Evolutionary conservation across 1,140 invertebrate genomes (phyloP), one percentile per base, ranked within the genome.

Genomic region (Scaptomyza montana): DNA sequence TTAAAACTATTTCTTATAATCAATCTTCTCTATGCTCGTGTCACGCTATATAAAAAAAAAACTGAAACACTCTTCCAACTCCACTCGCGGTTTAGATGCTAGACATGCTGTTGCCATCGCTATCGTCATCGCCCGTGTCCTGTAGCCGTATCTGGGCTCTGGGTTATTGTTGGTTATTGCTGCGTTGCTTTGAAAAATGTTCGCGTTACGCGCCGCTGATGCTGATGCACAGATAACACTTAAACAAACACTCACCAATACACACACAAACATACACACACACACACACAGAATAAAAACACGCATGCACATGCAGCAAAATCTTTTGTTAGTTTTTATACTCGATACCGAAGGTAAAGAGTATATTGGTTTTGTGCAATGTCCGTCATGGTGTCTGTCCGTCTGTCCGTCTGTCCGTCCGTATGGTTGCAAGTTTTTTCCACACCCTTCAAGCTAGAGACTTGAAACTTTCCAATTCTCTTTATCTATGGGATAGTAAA

Each of bases 161-260:
- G 46, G 21, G 77, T 63, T 73, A 78, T 65, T 70, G 77, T 72
- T 64, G 60, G 65, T 78, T 82, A 89, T 89, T 82, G 84, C 68
- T 77, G 84, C 56, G 75, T 68, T 65, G 76, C 49, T 71, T 61
- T 82, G 79, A 77, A 79, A 82, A 87, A 69, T 89, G 68, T 76
- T 65, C 60, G 67, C 77, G 77, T 84, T 89, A 77, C 85, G 84
- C 84, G 77, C 64, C 56, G 51, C 53, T 63, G 84, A 89, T 89
- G 84, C 81, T 87, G 69, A 80, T 77, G 77, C 74, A 56, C 73
- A 89, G 84, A 89, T 89, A 89, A 82, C 76, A 89, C 76, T 70
- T 77, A 82, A 82, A 67, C 73, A 74, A 62, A 47, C 70, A 67
- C 54, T 55, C 66, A 59, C 39, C 12, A n/a, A 43, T 50, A 63